A percentile compares a stretch with the other conserved stretches of the same genome.
Evolutionary conservation across 2,113 vertebrate genomes (phyloP).

Genomic region (Campylorhamphus procurvoides): DNA sequence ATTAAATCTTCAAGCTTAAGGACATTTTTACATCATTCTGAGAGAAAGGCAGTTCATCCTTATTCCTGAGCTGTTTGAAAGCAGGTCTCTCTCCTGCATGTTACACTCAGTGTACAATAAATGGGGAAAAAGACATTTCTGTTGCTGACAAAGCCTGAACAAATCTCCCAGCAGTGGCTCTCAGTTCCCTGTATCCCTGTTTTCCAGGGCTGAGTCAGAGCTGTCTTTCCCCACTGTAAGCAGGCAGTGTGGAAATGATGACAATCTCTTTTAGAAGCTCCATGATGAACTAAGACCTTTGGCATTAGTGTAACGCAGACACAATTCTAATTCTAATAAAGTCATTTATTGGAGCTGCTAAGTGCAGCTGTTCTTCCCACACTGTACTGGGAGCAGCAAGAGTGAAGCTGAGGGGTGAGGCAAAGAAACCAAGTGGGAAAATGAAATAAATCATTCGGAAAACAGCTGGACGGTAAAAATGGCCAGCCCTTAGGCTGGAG

Average conservation of each 20-base stretch:
- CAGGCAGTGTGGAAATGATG: slow-evolving; percentile 8
- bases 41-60: neutral
- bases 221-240: neutral
- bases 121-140: neutral
- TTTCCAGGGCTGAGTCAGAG: slow-evolving; percentile 33
- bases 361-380: slow-evolving; percentile 30
- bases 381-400: neutral
- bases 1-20: neutral
- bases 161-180: neutral
- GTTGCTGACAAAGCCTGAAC: neutral
- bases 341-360: slow-evolving; percentile 26
- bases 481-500: neutral
- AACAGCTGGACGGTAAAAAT: slow-evolving; percentile 37
- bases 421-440: slow-evolving; percentile 10
- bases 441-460: slow-evolving; percentile 40
- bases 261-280: neutral
- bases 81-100: neutral
- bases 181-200: neutral
- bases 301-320: slow-evolving; percentile 4
- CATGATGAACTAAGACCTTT: neutral
- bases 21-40: neutral
- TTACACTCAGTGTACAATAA: neutral
- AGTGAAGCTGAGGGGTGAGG: neutral
- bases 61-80: neutral
- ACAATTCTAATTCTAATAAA: slow-evolving; percentile 31